These are phyloP conservation scores for Cephus runcator DNA, from an alignment of 2,888 invertebrate genomes.

Conservation along the genomic window DNA sequence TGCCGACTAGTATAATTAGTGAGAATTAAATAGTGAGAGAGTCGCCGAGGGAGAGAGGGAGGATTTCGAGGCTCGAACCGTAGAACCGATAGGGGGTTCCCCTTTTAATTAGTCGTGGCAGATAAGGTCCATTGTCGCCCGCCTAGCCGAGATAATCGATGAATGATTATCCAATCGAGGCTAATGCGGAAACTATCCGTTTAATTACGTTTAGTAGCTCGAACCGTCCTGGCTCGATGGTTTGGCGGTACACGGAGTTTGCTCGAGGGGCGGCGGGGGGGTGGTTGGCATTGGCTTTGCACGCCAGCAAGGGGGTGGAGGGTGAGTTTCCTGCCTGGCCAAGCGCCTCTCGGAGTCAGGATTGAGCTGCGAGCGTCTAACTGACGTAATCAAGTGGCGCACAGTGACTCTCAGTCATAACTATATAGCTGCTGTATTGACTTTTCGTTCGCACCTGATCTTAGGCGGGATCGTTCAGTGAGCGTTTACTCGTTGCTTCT, in stretches of 20 bases:
- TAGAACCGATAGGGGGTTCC: neutral
- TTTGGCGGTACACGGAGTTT: constrained; percentile 32
- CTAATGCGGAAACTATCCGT: constrained; percentile 65
- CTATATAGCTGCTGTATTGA: neutral
- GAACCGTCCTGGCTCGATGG: constrained; percentile 41
- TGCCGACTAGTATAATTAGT: neutral
- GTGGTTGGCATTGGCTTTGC: constrained; percentile 44
- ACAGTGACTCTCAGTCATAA: constrained; percentile 30
- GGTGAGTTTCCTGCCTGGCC: constrained; percentile 5
- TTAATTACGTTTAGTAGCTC: constrained; percentile 62
- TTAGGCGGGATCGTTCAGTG: neutral
- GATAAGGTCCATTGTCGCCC: constrained; percentile 38
- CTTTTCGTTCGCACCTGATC: neutral
- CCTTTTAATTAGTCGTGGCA: neutral
- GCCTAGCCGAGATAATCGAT: constrained; percentile 57
- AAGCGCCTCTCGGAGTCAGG: constrained; percentile 44
- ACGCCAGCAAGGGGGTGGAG: constrained; percentile 21
- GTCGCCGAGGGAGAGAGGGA: neutral
- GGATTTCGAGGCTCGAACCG: neutral
- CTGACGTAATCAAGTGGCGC: constrained; percentile 60
- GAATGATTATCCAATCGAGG: constrained; percentile 64
- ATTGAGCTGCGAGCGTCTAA: constrained; percentile 58
- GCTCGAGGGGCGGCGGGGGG: constrained; percentile 12
- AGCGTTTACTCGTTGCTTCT: neutral
- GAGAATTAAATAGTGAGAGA: neutral